A percentile compares a stretch with the other conserved stretches of the same genome.
Conservation (phyloP, 2,888 invertebrate genomes). For the Caenorhabditis macrosperma region DNA sequence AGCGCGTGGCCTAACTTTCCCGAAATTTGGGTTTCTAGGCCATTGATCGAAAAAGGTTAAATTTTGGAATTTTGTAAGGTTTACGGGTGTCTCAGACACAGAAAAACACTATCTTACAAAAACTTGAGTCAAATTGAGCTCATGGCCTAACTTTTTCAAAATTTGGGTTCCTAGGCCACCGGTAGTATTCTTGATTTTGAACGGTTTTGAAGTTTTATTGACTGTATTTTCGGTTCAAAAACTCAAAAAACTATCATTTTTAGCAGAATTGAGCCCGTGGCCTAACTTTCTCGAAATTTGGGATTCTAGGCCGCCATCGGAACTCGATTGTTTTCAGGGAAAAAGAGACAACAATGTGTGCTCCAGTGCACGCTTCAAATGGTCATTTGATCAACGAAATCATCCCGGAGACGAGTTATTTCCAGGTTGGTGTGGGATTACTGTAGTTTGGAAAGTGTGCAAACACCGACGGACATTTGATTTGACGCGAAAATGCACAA, state of each 20-base stretch:
- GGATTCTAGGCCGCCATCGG: not conserved
- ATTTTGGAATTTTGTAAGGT: not conserved
- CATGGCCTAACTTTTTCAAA: not conserved
- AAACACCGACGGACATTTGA: not conserved
- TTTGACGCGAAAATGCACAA: not conserved
- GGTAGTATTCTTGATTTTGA: too few species aligned
- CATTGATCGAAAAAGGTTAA: too few species aligned
- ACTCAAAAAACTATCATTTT: not conserved
- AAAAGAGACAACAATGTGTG: slow-evolving; percentile 61
- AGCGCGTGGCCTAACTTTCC: not conserved
- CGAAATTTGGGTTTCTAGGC: not conserved
- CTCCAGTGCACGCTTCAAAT: slow-evolving; percentile 60
- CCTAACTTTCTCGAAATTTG: not conserved
- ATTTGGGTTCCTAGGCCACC: not conserved
- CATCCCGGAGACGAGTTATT: slow-evolving; percentile 62
- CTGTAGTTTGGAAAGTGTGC: not conserved
- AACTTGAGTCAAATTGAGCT: not conserved
- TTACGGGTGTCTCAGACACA: too few species aligned
- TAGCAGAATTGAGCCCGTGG: not conserved
- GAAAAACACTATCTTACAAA: too few species aligned
- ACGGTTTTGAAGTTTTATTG: too few species aligned
- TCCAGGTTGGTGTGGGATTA: slow-evolving; percentile 45
- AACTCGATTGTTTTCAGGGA: slow-evolving; percentile 59
- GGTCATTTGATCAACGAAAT: slow-evolving; percentile 64
- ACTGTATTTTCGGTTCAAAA: too few species aligned